Conservation (phyloP, 2,113 vertebrate genomes). For the Halcyon senegalensis region DNA sequence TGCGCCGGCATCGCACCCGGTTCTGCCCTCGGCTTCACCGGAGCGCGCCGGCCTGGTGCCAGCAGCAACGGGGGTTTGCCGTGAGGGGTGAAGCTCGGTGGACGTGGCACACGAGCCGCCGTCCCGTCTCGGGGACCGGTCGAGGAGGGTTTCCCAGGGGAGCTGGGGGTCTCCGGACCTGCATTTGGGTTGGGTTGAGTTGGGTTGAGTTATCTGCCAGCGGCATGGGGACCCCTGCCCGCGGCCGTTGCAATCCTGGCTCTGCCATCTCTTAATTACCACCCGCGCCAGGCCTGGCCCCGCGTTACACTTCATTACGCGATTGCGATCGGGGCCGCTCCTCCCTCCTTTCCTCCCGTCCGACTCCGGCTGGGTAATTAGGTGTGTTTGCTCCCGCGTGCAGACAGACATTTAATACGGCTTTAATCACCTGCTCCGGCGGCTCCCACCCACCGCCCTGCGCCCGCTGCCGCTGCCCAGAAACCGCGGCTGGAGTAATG, state of each 20-base stretch:
- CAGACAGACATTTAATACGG: conserved; percentile 21
- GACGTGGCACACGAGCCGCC: rapidly evolving
- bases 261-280: conserved; percentile 47
- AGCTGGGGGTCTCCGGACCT: background rate
- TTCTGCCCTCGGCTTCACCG: background rate
- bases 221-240: background rate
- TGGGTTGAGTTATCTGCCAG: background rate
- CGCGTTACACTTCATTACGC: conserved; percentile 7
- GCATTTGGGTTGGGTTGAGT: background rate
- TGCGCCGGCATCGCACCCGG: background rate
- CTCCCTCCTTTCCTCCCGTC: conserved; percentile 37
- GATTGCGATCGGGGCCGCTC: conserved; percentile 43
- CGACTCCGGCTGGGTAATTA: conserved; percentile 39
- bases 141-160: background rate
- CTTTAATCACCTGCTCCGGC: conserved; percentile 44
- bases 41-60: background rate
- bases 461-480: background rate
- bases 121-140: background rate
- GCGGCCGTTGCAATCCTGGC: background rate
- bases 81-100: rapidly evolving
- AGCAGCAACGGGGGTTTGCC: background rate
- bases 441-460: conserved; percentile 3
- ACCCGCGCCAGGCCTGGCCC: conserved; percentile 16
- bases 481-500: background rate
- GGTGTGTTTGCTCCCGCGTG: conserved; percentile 43